Percentiles rank a stretch among this genome's conserved stretches.
These are phyloP conservation scores for Nemotelus pantherinus DNA, from an alignment of 2,888 invertebrate genomes.

Conservation along the genomic window DNA sequence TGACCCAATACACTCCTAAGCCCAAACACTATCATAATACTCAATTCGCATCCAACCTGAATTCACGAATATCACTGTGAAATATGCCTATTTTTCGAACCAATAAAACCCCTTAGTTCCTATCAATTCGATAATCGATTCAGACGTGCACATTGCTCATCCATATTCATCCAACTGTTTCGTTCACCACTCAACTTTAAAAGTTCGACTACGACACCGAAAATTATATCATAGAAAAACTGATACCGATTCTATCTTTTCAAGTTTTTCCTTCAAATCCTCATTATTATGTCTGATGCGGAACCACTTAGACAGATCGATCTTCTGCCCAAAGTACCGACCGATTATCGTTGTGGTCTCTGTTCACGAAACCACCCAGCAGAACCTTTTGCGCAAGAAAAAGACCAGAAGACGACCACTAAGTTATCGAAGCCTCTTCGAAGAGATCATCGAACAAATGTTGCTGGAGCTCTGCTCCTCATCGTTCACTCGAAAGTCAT, in stretches of 20 bases:
- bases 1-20: background rate
- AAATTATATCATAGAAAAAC: constrained; percentile 43
- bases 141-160: background rate
- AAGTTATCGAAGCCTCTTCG: too few relatives aligned
- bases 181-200: background rate
- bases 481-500: background rate
- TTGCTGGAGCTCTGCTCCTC: too few relatives aligned
- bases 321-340: background rate
- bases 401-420: too few relatives aligned
- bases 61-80: constrained; percentile 3
- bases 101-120: background rate
- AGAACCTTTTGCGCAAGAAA: too few relatives aligned
- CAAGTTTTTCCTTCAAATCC: background rate
- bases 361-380: too few relatives aligned
- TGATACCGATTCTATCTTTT: constrained; percentile 21
- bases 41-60: background rate
- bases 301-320: constrained; percentile 13
- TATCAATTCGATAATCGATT: background rate
- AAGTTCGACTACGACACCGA: background rate
- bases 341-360: too few relatives aligned
- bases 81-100: background rate
- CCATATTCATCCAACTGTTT: background rate
- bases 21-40: background rate
- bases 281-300: background rate
- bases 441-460: too few relatives aligned